Evolutionary conservation across 2,888 invertebrate genomes (phyloP).

Genomic region (Crematogaster levior): DNA sequence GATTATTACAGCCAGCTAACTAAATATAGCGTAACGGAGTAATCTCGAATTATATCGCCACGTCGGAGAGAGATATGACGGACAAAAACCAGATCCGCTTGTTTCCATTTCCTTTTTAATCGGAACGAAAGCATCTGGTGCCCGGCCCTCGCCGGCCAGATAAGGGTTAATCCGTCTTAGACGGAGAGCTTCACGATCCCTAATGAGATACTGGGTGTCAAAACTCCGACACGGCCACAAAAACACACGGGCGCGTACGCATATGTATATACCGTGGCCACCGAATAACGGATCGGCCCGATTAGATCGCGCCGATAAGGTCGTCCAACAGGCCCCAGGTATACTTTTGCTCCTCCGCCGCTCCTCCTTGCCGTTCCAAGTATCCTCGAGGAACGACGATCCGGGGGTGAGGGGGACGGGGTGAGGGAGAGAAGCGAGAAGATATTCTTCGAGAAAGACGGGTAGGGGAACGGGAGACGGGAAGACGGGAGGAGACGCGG

Average conservation of each 20-base stretch:
- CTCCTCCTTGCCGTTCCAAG: constrained; percentile 77
- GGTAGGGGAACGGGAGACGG: constrained; percentile 20
- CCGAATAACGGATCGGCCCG: constrained; percentile 82
- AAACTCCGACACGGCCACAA: constrained; percentile 78
- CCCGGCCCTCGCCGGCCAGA: constrained; percentile 4
- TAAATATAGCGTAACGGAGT: not conserved
- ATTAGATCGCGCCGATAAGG: constrained; percentile 79
- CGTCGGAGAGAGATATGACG: not conserved
- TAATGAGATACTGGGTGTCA: constrained; percentile 85
- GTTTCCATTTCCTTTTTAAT: constrained; percentile 40
- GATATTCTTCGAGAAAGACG: constrained; percentile 86
- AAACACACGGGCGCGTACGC: constrained; percentile 7
- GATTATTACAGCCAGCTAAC: not conserved
- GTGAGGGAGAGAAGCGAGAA: constrained; percentile 66
- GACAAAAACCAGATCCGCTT: constrained; percentile 16
- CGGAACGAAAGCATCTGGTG: constrained; percentile 45
- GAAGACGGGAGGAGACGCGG: constrained; percentile 66
- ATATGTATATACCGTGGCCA: constrained; percentile 55
- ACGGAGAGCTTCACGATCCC: constrained; percentile 80
- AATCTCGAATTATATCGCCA: not conserved
- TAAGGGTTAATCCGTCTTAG: constrained; percentile 63
- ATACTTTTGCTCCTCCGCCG: constrained; percentile 20
- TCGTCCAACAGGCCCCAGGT: constrained; percentile 57
- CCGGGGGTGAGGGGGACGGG: constrained; percentile 34
- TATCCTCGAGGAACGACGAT: constrained; percentile 58